Conservation (phyloP, 2,113 vertebrate species). For the Cyprinodon brontotheroides region DNA sequence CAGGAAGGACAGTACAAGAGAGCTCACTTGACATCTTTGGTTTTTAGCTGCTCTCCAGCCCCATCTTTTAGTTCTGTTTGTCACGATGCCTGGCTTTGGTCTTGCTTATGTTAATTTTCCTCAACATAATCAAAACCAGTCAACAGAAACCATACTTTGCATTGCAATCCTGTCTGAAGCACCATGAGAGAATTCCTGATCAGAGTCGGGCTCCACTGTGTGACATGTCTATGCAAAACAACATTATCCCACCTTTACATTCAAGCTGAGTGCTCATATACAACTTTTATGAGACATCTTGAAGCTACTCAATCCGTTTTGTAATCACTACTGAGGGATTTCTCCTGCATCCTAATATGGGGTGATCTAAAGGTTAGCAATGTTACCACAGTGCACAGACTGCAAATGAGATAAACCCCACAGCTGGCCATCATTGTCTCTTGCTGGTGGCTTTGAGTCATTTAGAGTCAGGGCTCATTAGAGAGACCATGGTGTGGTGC, state of each 20-base stretch:
- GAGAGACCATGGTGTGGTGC: constrained; percentile 55
- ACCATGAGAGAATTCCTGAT: constrained; percentile 59
- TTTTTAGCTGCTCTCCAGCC: constrained; percentile 38
- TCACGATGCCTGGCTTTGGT: constrained; percentile 38
- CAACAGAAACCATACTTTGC: constrained; percentile 47
- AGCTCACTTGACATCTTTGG: constrained; percentile 41
- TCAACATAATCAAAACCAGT: constrained; percentile 65
- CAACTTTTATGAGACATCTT: constrained; percentile 68
- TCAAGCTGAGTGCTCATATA: constrained; percentile 41
- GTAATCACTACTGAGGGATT: constrained; percentile 66
- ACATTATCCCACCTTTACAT: constrained; percentile 52
- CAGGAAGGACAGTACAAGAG: constrained; percentile 46
- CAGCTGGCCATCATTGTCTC: constrained; percentile 45
- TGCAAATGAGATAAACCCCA: constrained; percentile 60
- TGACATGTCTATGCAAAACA: constrained; percentile 46
- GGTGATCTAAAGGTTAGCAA: constrained; percentile 73
- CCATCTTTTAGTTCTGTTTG: constrained; percentile 44
- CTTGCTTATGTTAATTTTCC: constrained; percentile 55
- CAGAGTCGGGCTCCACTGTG: constrained; percentile 34
- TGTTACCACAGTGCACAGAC: constrained; percentile 57
- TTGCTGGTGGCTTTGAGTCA: constrained; percentile 53
- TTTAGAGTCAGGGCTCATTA: constrained; percentile 74
- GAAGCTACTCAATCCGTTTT: constrained; percentile 62
- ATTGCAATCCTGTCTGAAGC: constrained; percentile 51
- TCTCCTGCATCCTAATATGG: constrained; percentile 58